Conservation (phyloP, 2,113 vertebrate genomes). For the Pyxicephalus adspersus region DNA sequence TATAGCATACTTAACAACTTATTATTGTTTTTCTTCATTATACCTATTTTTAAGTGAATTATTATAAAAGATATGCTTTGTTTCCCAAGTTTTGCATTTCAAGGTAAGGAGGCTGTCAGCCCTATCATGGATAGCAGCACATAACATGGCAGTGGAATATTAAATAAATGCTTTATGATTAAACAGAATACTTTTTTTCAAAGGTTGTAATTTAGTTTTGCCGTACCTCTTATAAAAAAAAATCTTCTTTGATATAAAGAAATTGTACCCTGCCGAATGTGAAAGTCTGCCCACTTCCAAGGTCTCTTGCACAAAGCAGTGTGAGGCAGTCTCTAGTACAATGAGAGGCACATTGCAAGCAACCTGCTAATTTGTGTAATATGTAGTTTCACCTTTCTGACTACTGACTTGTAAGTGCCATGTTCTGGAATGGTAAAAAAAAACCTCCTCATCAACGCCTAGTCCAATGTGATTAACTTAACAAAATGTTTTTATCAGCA, state of each 20-base stretch:
- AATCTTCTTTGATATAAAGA: neutral
- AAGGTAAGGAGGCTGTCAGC: neutral
- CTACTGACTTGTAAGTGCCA: conserved; percentile 32
- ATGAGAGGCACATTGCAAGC: conserved; percentile 11
- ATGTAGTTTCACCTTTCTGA: conserved; percentile 46
- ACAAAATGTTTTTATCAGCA: conserved; percentile 37
- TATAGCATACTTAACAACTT: too few species aligned
- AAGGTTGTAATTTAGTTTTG: conserved; percentile 19
- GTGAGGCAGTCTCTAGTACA: conserved; percentile 17
- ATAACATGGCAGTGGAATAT: neutral
- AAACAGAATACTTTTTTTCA: conserved; percentile 29
- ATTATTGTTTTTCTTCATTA: too few species aligned
- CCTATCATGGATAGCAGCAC: neutral
- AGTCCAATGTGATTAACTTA: conserved; percentile 15
- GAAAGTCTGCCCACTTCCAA: conserved; percentile 17
- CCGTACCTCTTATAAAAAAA: neutral
- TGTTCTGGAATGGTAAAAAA: conserved; percentile 13
- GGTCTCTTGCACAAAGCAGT: conserved; percentile 8
- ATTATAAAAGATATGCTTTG: neutral
- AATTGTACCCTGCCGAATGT: neutral
- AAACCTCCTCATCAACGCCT: neutral
- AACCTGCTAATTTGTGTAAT: conserved; percentile 50
- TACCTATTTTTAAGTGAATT: too few species aligned
- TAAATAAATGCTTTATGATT: conserved; percentile 11
- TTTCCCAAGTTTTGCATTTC: neutral